Evolutionary conservation across 2,113 vertebrate genomes (phyloP), one percentile per base, ranked within the genome.

Genomic region (Probosciger aterrimus): DNA sequence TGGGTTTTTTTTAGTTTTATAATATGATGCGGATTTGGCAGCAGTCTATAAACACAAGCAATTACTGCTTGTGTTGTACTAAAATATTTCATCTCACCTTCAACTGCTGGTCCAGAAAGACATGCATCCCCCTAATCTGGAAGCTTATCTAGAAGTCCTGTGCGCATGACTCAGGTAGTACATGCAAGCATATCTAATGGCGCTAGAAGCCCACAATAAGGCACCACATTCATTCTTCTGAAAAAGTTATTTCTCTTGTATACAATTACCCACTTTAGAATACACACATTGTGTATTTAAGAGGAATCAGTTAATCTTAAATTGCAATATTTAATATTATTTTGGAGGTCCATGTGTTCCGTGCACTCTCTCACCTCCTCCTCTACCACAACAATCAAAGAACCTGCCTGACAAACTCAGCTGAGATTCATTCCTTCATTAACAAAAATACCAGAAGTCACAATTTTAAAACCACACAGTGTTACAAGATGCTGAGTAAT

Each of bases 341-440:
- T 46, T 59, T 18, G 7, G 94, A 60, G 7, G 23, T 37, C 28
- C 0, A 0, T 7, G 3, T 15, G 3, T 63, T 62, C 37, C 27
- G 7, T 63, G 3, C 8, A 53, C 27, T 47, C 15, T 64, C 12
- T 53, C 10, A 14, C 7, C 11, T 44, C 10, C 14, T 9, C 31
- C 25, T 50, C 43, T 70, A 67, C 9, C 39, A 65, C 24, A 69
- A 30, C 18, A 70, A 46, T 9, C 18, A n/a, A 67, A 55, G 30
- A 67, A 30, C 1, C 3, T 53, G 8, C 9, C 30, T 64, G 8
- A 27, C 23, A 59, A 27, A 55, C 6, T 81, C 14, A 86, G 19
- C 9, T 77, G 39, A 47, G 2, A 1, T 53, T 37, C 33, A 35
- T 59, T 91, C 8, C 23, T 79, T 55, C 62, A 35, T 60, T 60